Evolutionary conservation across 2,797 vertebrate species (phyloP), one percentile per base, ranked within the genome.

Genomic region (Mormyrops attenuatus): DNA sequence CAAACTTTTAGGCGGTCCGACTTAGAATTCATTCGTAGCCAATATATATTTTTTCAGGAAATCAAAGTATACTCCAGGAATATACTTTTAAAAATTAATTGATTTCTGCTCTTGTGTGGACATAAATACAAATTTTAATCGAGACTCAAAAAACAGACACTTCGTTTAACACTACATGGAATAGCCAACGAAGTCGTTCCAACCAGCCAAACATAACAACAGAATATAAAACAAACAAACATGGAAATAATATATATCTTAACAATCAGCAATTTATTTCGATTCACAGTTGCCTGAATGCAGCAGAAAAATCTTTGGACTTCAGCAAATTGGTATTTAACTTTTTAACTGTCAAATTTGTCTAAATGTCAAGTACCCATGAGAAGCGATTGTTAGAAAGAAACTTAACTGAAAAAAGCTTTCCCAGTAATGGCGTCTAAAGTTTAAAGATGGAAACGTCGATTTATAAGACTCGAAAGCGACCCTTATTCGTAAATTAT

Each of bases 261-360:
- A 95, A 95, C 95, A 96, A 95, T 96, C 96, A 97, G 96, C 97
- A 96, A 95, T 97, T 97, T 96, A 97, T 96, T 95, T 97, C 95
- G 93, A 96, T 97, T 99, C 98, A 99, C 98, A 99, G 97, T 98
- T 93, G 94, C 97, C 97, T 98, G 97, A 97, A 97, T 98, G 98
- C 98, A 99, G 97, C 98, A 98, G 97, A 97, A 98, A 41, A 98
- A 97, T 97, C 98, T 99, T 99, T 99, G 98, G 98, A 98, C 97
- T 97, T 97, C 95, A 98, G 97, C 97, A 96, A 96, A 95, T 95
- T 96, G 91, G 95, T 94, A 95, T 95, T 87, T 89, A 85, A 77
- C 34, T 89, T 88, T 88, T 88, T 66, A 85, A 95, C 95, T 96
- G 95, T 96, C 95, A 92, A 92, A 93, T 94, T 89, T 93, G 94